Evolutionary conservation across 1,140 invertebrate species (phyloP).

Genomic region (Hermatobates lingyangjiaoensis): DNA sequence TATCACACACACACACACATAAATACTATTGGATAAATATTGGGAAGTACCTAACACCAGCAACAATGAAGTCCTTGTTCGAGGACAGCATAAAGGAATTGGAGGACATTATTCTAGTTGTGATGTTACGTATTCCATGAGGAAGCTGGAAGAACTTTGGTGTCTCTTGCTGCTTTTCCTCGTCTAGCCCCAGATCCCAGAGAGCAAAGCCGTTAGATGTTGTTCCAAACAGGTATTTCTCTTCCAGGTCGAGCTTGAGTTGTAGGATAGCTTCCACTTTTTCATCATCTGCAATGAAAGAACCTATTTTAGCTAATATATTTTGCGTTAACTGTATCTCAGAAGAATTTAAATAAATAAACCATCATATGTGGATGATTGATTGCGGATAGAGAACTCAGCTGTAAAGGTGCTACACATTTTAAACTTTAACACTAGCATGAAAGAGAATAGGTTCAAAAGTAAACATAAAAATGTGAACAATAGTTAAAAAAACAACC

Average conservation of each 20-base stretch:
- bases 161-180: slow-evolving; percentile 7
- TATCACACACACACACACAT: too few species aligned
- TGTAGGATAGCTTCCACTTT: slow-evolving; percentile 56
- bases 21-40: too few species aligned
- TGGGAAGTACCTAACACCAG: slow-evolving; percentile 57
- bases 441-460: not conserved
- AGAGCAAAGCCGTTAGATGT: slow-evolving; percentile 64
- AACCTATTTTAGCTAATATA: too few species aligned
- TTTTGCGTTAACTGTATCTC: too few species aligned
- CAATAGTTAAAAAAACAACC: too few species aligned
- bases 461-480: not conserved
- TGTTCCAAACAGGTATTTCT: slow-evolving; percentile 62
- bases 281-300: slow-evolving; percentile 38
- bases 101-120: slow-evolving; percentile 58
- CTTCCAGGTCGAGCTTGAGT: slow-evolving; percentile 60
- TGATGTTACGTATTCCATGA: slow-evolving; percentile 81
- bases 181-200: slow-evolving; percentile 33
- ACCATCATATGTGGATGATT: too few species aligned
- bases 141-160: slow-evolving; percentile 58
- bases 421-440: too few species aligned
- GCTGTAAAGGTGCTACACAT: too few species aligned
- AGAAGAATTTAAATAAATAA: too few species aligned
- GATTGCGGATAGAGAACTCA: not conserved
- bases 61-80: slow-evolving; percentile 77
- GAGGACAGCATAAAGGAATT: slow-evolving; percentile 83